Percentiles rank a stretch among this genome's conserved stretches.
phyloP scores from a whole-genome alignment of 2,888 invertebrate species.

The Anthoptus insignis region DNA sequence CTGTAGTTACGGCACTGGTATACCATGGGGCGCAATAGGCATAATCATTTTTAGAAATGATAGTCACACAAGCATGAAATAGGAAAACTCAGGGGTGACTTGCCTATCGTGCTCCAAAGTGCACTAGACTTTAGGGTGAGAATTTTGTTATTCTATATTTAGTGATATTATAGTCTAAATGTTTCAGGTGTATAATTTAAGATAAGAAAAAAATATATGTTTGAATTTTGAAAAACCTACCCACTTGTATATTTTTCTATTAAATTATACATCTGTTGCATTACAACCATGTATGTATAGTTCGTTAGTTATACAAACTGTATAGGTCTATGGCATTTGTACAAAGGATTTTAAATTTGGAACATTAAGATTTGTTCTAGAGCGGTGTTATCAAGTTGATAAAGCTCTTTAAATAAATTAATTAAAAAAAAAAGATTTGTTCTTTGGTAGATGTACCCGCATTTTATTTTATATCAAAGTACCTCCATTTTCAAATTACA shows the following conservation, averaged over 20 bases:
- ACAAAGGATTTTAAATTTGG: background rate
- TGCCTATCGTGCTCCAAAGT: background rate
- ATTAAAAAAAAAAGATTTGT: background rate
- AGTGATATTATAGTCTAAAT: slow-evolving; percentile 4
- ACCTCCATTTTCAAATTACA: background rate
- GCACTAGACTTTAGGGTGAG: background rate
- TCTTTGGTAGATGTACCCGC: background rate
- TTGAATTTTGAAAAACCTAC: too few species aligned
- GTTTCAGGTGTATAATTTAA: background rate
- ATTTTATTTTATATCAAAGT: background rate
- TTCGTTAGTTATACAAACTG: slow-evolving; percentile 1
- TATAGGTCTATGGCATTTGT: background rate
- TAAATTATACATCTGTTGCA: slow-evolving; percentile 1
- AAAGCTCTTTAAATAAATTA: too few species aligned
- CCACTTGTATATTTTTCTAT: too few species aligned
- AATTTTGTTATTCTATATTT: slow-evolving; percentile 14
- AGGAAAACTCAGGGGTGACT: background rate
- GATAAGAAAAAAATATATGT: too few species aligned
- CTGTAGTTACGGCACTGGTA: background rate
- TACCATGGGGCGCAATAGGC: background rate
- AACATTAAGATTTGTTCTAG: too few species aligned
- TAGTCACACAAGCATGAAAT: background rate
- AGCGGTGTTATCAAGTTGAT: too few species aligned
- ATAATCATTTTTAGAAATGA: too few species aligned
- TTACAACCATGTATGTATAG: background rate